Base-by-base conservation (phyloP, 1,140 invertebrate species). In the Chlorops oryzae region DNA sequence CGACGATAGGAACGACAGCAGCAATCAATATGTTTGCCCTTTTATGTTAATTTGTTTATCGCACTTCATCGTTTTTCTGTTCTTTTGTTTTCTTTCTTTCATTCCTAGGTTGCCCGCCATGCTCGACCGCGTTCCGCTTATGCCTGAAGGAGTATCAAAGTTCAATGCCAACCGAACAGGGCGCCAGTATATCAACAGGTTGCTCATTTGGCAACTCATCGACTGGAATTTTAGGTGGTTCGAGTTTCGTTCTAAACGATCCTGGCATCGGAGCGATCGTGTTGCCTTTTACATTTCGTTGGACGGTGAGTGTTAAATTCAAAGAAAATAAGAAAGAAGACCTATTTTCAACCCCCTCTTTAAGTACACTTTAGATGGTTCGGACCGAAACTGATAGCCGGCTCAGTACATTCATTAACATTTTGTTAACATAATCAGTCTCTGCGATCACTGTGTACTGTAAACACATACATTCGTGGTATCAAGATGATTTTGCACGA, bases 141-240 rank as follows among this genome's bases (percentile, higher is more conserved):
- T 93, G 90, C 75, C 83, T 93, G 58, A 93, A 92, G 78, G 90
- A 93, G 75, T 93, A 92, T 73, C 90, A 92, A 77, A 89, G 85
- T 57, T 84, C 85, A 61, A 84, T 88, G 41, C 85, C 83, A 50
- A 83, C 85, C 56, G 82, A 80, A 49, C 66, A 70, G 52, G 66
- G 66, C 46, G 65, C 59, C 53, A 69, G 65, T 56, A 58, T 71
- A 58, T 61, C 69, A 39, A 88, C 87, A 56, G 83, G 85, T 40
- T 95, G 91, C 75, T 90, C 89, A 51, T 95, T 92, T 75, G 91
- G 91, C 59, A 89, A 90, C 76, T 81, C 84, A 61, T 85, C 86
- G 65, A 92, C 87, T 64, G 79, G 82, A 49, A 87, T 89, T 52
- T 78, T 93, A 53, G 90, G 89, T 61, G 85, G 84, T 48, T 91